Base-by-base conservation (phyloP, 2,888 invertebrate species). In the Eupithecia pulchellata region DNA sequence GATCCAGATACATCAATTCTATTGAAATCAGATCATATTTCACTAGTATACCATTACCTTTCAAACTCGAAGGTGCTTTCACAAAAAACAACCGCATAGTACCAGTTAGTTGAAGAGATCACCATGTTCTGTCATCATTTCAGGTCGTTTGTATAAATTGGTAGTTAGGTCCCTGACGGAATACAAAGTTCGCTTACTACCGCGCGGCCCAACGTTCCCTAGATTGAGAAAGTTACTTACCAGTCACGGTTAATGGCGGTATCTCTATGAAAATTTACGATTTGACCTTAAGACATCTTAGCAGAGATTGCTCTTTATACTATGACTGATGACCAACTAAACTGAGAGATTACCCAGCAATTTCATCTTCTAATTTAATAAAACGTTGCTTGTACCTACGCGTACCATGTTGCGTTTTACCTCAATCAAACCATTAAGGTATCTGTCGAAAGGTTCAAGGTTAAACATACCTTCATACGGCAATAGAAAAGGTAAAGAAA, bases 1-100 rank as follows among this genome's bases (percentile, higher is more conserved):
- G 90, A 81, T 87, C 91, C 87, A 89, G 82, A 91, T 90, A 81
- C 80, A 82, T 84, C 82, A 80, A 75, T 75, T 78, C 79, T 81
- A 85, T 88, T 86, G 79, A 77, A 81, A 86, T 85, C 84, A 79
- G 79, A 76, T 78, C 74, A 84, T 84, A 84, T 82, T 80, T 84
- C 84, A 83, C 80, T 77, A 79, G 77, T 68, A 62, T 63, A 66
- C 69, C 64, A 58, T 69, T 69, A 66, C 75, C 74, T 72, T 73
- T 69, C 66, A 68, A 74, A 73, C 70, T 63, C 32, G 63, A 64
- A 57, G 69, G 64, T 47, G 64, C 62, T 74, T 74, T 73, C 61
- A 68, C 66, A 27, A 64, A 73, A 71, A 71, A 69, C 62, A 27
- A 57, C 67, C 17, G 57, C 61, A 64, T 68, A 57, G 34, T 62